A percentile compares a stretch with the other conserved stretches of the same genome.
Conservation (phyloP, 2,113 vertebrate species). For the Isurus oxyrinchus region DNA sequence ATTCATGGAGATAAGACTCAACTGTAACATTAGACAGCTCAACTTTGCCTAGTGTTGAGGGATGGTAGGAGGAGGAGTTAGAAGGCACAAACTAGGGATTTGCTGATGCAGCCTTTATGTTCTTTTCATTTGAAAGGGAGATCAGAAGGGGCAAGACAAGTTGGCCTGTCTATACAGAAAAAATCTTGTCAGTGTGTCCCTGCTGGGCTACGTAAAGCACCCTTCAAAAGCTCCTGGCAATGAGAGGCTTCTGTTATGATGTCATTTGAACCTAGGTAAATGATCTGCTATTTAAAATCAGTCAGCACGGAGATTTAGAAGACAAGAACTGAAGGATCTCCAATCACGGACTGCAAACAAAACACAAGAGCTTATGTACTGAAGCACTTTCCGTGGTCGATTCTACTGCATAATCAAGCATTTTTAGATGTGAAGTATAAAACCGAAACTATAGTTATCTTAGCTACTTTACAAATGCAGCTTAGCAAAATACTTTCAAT, state of each 20-base stretch:
- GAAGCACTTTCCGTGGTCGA: constrained; percentile 31
- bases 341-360: constrained; percentile 44
- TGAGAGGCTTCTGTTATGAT: constrained; percentile 46
- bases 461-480: not conserved
- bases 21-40: constrained; percentile 46
- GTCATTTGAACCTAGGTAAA: constrained; percentile 51
- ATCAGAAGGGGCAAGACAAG: constrained; percentile 42
- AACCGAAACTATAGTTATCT: constrained; percentile 3
- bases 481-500: not conserved
- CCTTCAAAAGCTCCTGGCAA: constrained; percentile 47
- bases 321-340: constrained; percentile 42
- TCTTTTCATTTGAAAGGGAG: constrained; percentile 44
- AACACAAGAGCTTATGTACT: constrained; percentile 40
- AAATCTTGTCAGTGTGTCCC: constrained; percentile 51
- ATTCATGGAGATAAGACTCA: constrained; percentile 48
- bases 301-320: constrained; percentile 42
- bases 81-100: constrained; percentile 44
- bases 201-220: constrained; percentile 44
- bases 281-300: constrained; percentile 51
- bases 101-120: constrained; percentile 42
- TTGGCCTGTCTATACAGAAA: constrained; percentile 39
- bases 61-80: constrained; percentile 28
- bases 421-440: constrained; percentile 2
- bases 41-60: constrained; percentile 44
- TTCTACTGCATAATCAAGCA: constrained; percentile 24